These are phyloP conservation scores for Prinia subflava DNA, from an alignment of 2,113 vertebrate genomes.

Conservation along the genomic window DNA sequence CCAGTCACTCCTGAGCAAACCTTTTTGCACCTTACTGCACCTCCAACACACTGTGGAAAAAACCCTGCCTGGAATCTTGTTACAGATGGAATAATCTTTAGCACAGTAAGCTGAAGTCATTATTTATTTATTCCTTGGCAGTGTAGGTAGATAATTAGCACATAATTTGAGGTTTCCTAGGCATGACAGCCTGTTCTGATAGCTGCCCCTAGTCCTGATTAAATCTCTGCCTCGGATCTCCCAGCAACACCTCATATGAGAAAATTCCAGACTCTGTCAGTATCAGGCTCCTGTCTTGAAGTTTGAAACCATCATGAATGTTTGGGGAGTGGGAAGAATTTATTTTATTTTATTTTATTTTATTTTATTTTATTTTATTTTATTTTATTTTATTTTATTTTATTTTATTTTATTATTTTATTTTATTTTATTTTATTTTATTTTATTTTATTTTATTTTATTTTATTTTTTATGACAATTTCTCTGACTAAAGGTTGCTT, in stretches of 20 bases:
- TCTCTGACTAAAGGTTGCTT: neutral
- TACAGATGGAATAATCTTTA: neutral
- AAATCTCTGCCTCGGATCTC: neutral
- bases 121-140: conserved; percentile 43
- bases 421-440: neutral
- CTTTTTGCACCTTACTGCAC: neutral
- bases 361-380: neutral
- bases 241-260: neutral
- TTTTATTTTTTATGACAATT: neutral
- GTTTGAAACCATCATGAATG: neutral
- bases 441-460: neutral
- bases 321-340: neutral
- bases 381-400: neutral
- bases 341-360: neutral
- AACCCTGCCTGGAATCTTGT: neutral
- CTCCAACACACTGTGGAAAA: rapidly evolving
- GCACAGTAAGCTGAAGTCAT: neutral
- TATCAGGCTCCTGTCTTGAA: neutral
- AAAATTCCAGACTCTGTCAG: neutral
- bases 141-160: conserved; percentile 32
- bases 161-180: conserved; percentile 38
- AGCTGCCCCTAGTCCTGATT: conserved; percentile 12
- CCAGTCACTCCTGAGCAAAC: neutral
- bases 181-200: conserved; percentile 17
- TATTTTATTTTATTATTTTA: too few species aligned